Conservation (phyloP, 2,888 invertebrate genomes). For the Euspilapteryx auroguttella region DNA sequence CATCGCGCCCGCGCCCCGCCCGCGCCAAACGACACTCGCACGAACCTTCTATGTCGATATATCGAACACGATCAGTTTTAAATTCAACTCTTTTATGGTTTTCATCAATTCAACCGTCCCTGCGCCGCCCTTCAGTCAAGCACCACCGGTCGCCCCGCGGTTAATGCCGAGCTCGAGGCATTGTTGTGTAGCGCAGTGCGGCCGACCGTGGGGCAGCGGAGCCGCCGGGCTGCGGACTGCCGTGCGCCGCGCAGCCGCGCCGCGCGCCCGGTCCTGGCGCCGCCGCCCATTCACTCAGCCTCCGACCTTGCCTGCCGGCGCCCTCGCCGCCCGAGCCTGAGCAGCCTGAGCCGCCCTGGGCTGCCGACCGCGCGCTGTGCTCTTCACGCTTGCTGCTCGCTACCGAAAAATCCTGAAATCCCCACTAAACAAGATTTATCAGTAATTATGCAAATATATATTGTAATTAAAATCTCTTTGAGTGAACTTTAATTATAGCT, state of each 20-base stretch:
- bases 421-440: too few species aligned
- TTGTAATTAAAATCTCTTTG: too few species aligned
- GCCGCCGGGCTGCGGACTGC: conserved; percentile 61
- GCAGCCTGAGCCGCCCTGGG: too few species aligned
- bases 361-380: too few species aligned
- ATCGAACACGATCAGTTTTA: conserved; percentile 39
- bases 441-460: too few species aligned
- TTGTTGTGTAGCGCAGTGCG: conserved; percentile 58
- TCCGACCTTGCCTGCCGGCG: conserved; percentile 2
- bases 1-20: conserved; percentile 26
- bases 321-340: conserved; percentile 11
- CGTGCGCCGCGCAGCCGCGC: conserved; percentile 18
- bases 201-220: conserved; percentile 60
- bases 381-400: too few species aligned
- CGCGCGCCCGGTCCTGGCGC: conserved; percentile 1
- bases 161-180: conserved; percentile 22
- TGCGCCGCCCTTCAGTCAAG: conserved; percentile 44
- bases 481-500: too few species aligned
- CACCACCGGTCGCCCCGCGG: conserved; percentile 43
- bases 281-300: conserved; percentile 2
- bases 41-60: conserved; percentile 35
- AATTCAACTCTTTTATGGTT: conserved; percentile 39
- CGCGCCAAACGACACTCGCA: conserved; percentile 28
- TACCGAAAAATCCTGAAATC: too few species aligned
- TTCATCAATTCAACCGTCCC: conserved; percentile 43